Conservation (phyloP, 2,113 vertebrate genomes). For the Condylura cristata region DNA sequence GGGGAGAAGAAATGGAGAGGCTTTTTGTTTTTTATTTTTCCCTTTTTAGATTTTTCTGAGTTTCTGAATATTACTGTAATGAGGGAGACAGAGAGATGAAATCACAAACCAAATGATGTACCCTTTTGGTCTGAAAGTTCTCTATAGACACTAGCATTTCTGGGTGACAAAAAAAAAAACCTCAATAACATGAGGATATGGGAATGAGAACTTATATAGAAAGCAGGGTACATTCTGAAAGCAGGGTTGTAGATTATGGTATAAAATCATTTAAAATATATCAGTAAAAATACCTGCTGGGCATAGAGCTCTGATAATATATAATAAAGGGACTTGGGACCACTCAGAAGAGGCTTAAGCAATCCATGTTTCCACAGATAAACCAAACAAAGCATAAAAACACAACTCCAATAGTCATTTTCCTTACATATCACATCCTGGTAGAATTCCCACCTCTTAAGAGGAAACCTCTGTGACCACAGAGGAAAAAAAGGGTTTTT, state of each 20-base stretch:
- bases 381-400: background rate
- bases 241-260: background rate
- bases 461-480: constrained; percentile 59
- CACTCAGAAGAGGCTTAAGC: background rate
- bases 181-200: background rate
- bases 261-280: background rate
- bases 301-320: background rate
- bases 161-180: constrained; percentile 47
- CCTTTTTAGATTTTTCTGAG: background rate
- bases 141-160: constrained; percentile 27
- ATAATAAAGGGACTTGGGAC: background rate
- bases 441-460: constrained; percentile 57
- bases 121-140: constrained; percentile 47
- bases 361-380: background rate
- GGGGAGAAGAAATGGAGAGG: background rate
- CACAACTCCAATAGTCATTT: background rate
- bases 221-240: background rate
- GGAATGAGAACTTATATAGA: background rate
- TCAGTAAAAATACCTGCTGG: background rate
- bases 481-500: constrained; percentile 60
- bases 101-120: constrained; percentile 61
- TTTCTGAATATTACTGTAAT: constrained; percentile 1
- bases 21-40: too few species aligned
- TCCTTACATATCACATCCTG: constrained; percentile 29
- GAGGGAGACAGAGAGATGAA: constrained; percentile 21